These are phyloP conservation scores for Oceanodroma tethys DNA, from an alignment of 2,113 vertebrate species.

Conservation along the genomic window DNA sequence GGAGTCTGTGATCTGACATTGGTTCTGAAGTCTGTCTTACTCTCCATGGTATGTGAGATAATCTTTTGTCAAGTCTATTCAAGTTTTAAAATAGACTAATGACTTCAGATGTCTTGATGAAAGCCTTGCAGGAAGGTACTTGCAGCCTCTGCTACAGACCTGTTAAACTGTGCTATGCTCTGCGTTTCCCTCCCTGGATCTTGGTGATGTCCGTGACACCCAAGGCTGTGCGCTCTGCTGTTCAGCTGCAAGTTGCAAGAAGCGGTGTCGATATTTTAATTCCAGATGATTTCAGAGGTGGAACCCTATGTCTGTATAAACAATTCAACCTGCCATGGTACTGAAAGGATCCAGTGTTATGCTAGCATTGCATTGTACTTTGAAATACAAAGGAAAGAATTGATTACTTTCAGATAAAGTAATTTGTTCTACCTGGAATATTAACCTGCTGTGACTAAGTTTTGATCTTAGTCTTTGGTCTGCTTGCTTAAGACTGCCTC, in stretches of 20 bases:
- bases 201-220: accelerated
- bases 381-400: neutral
- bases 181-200: neutral
- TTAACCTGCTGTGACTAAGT: neutral
- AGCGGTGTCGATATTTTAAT: neutral
- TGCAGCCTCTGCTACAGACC: neutral
- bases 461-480: neutral
- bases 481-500: neutral
- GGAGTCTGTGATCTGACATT: neutral
- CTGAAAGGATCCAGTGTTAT: neutral
- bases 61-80: neutral
- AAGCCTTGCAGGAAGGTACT: neutral
- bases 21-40: neutral
- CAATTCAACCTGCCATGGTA: neutral
- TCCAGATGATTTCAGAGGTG: neutral
- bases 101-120: neutral
- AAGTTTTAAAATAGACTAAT: neutral
- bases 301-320: neutral
- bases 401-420: neutral
- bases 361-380: neutral
- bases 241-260: neutral
- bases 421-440: neutral
- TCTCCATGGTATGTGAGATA: neutral
- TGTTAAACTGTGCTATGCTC: neutral
- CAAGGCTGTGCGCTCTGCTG: accelerated